Conservation (phyloP, 2,888 invertebrate species). For the Ophion costatus region DNA sequence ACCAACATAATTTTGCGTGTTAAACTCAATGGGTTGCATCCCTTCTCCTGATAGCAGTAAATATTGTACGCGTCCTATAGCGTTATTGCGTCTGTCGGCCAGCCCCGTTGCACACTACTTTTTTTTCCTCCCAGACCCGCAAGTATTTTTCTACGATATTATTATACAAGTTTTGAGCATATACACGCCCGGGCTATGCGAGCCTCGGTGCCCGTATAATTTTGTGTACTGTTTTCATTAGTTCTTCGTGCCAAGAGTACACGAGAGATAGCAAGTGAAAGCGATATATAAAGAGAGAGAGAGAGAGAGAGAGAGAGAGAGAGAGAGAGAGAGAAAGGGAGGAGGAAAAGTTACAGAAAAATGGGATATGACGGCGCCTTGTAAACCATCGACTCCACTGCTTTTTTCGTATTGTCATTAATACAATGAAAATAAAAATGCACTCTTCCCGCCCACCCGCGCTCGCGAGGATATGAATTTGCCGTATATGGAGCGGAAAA, state of each 20-base stretch:
- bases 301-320: background rate
- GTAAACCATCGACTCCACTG: conserved; percentile 49
- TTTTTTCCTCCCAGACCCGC: conserved; percentile 12
- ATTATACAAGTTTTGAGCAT: conserved; percentile 56
- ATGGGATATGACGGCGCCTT: conserved; percentile 37
- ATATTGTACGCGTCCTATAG: background rate
- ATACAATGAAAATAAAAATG: conserved; percentile 41
- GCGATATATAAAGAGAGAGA: background rate
- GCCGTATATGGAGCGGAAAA: conserved; percentile 6
- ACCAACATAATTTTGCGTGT: background rate
- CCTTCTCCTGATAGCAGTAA: background rate
- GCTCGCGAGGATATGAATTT: conserved; percentile 33
- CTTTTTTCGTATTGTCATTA: conserved; percentile 56
- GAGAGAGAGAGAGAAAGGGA: background rate
- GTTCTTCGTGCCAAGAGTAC: conserved; percentile 61
- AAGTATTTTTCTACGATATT: conserved; percentile 62
- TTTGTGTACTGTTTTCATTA: conserved; percentile 68
- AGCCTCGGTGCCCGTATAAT: conserved; percentile 56
- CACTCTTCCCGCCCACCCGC: conserved; percentile 5
- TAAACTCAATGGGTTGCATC: conserved; percentile 5
- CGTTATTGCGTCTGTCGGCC: background rate
- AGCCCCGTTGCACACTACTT: background rate
- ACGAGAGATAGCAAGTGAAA: conserved; percentile 7
- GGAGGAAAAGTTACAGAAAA: background rate
- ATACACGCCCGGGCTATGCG: conserved; percentile 5